Evolutionary conservation across 2,888 invertebrate genomes (phyloP), one percentile per base, ranked within the genome.

Genomic region (Litoditis marina): DNA sequence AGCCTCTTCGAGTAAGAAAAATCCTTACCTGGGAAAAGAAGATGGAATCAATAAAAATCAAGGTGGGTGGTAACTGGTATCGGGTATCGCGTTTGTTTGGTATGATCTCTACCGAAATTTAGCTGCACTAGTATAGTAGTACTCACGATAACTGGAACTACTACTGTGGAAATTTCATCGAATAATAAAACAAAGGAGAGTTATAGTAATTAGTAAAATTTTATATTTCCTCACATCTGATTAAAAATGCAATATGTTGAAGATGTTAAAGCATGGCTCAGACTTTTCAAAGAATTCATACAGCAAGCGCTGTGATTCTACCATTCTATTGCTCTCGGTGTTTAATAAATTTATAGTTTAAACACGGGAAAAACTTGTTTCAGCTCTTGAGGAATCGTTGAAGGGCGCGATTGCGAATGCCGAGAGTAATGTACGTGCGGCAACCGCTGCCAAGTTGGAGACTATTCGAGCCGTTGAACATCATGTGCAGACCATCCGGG

Each of bases 361-460:
- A 47, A 47, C 11, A 36, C 36, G 11, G 36, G n/a, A n/a, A n/a
- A n/a, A n/a, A n/a, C n/a, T 22, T 6, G 4, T 42, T 49, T 28
- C 25, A 68, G 71, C 31, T 28, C 49, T 76, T 32, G 73, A 74
- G 56, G 50, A 60, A 8, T 56, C 57, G 13, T 32, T 77, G 6
- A 39, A 60, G 32, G 46, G 56, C 2, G 58, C 58, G 19, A 63
- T 49, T 56, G 65, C 42, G 19, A 61, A 49, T 0, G 68, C 71
- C 1, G 71, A 71, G 25, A 60, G 57, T n/a, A 65, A 60, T 28
- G 69, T 74, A 3, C 65, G 67, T 49, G 25, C 42, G 2, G 77
- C 76, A 7, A 74, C 73, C 22, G 61, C 62, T 8, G 69, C 70
- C 4, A 76, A 77, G 60, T 54, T 71, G 31, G 63, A 68, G 44